phyloP scores from a whole-genome alignment of 2,113 vertebrate species.

The Osmerus mordax region DNA sequence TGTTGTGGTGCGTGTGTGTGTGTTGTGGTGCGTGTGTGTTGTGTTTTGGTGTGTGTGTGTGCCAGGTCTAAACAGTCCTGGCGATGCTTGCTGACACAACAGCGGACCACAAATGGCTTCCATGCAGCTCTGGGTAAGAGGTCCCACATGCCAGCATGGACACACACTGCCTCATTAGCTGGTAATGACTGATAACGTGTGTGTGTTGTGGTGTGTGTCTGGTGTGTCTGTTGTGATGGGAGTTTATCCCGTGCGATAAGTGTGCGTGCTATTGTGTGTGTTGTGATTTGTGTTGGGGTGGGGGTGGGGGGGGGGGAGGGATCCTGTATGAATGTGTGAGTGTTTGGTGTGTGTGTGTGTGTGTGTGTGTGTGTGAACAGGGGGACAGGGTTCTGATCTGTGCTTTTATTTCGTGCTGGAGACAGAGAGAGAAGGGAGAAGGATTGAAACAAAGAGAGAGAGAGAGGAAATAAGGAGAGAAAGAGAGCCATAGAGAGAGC shows the following conservation, averaged over 20 bases:
- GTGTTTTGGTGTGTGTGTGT: background rate
- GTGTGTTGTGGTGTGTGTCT: conserved; percentile 10
- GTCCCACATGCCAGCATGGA: conserved; percentile 63
- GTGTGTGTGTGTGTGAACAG: conserved; percentile 10
- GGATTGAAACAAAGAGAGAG: background rate
- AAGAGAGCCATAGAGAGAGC: background rate
- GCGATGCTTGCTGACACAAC: too few relatives aligned
- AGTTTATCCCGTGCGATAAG: background rate
- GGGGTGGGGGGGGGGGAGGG: background rate
- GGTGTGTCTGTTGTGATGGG: background rate
- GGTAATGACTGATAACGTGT: conserved; percentile 34
- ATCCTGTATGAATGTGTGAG: background rate
- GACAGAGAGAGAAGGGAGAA: background rate
- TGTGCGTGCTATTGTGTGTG: background rate
- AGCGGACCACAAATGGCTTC: conserved; percentile 44
- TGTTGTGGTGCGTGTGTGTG: too few relatives aligned
- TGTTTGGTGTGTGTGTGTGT: background rate
- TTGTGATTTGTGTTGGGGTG: background rate
- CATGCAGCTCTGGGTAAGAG: conserved; percentile 55
- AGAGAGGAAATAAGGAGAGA: background rate
- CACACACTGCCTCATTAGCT: conserved; percentile 50
- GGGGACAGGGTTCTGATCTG: background rate
- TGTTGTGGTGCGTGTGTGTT: background rate
- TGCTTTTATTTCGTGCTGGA: background rate
- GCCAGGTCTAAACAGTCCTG: too few relatives aligned